These are phyloP conservation scores for Scylla paramamosain DNA, from an alignment of 1,140 invertebrate genomes.

Conservation along the genomic window DNA sequence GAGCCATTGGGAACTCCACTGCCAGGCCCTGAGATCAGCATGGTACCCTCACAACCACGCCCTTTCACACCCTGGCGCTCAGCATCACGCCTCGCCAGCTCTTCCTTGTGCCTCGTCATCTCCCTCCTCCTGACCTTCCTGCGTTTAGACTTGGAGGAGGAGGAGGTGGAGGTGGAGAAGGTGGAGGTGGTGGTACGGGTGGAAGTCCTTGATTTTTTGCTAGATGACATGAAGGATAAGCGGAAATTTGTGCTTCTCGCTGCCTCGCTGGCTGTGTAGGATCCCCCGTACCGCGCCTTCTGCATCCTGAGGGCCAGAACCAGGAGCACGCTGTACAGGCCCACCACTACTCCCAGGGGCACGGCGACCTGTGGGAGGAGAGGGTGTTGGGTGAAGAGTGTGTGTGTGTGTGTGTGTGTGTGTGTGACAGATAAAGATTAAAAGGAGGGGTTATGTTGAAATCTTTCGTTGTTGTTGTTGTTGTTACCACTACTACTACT, in stretches of 20 bases:
- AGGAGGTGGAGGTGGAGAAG: not conserved
- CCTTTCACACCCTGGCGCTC: not conserved
- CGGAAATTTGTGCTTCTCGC: conserved; percentile 60
- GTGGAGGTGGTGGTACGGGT: not conserved
- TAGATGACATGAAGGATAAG: conserved; percentile 59
- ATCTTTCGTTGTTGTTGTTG: too few relatives aligned
- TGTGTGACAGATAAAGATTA: too few relatives aligned
- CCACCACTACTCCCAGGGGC: conserved; percentile 59
- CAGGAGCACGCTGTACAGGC: conserved; percentile 61
- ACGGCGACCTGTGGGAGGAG: conserved; percentile 59
- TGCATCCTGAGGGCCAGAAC: conserved; percentile 70
- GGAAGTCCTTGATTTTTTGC: conserved; percentile 47
- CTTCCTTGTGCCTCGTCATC: conserved; percentile 49
- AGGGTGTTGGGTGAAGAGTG: not conserved
- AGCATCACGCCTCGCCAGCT: not conserved
- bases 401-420: not conserved
- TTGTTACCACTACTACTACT: not conserved
- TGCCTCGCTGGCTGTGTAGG: not conserved
- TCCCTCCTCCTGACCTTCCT: conserved; percentile 48
- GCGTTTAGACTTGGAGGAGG: not conserved
- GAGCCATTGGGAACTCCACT: too few relatives aligned
- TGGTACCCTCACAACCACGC: not conserved
- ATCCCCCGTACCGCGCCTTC: conserved; percentile 58
- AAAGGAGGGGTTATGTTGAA: too few relatives aligned
- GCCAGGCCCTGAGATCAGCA: too few relatives aligned